phyloP scores from a whole-genome alignment of 2,797 vertebrate genomes.

The Petrocephalus schoutedeni region DNA sequence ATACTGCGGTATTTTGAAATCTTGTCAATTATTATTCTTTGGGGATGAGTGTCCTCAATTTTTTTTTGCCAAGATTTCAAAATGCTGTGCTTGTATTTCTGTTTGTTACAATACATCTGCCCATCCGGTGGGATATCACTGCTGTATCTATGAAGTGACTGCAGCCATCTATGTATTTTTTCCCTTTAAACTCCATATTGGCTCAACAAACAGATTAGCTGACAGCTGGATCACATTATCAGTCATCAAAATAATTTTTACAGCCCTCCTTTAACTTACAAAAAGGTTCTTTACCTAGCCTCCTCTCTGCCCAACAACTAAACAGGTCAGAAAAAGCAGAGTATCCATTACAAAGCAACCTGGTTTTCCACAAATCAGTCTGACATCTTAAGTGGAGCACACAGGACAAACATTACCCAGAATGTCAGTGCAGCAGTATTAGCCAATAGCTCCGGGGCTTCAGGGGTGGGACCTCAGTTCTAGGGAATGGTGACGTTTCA shows the following conservation, averaged over 20 bases:
- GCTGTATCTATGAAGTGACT: no score
- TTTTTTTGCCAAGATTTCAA: no score
- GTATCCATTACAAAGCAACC: not conserved
- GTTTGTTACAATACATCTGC: no score
- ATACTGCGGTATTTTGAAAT: no score
- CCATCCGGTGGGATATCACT: no score
- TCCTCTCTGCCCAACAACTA: not conserved
- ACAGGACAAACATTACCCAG: constrained; percentile 42
- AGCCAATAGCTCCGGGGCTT: constrained; percentile 18
- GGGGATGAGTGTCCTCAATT: no score
- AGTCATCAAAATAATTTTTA: not conserved
- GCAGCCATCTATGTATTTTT: no score
- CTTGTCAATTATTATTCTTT: no score
- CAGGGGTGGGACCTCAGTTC: constrained; percentile 18
- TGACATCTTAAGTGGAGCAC: not conserved
- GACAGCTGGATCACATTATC: not conserved
- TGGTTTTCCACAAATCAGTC: not conserved
- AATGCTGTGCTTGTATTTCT: no score
- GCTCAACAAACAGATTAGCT: not conserved
- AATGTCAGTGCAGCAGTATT: constrained; percentile 42
- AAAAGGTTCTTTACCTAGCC: not conserved
- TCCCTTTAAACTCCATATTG: no score
- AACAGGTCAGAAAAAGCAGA: not conserved
- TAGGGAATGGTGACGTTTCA: not conserved
- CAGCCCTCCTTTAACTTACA: not conserved